Base-by-base conservation (phyloP, 2,888 invertebrate species). In the Hyppa rectilinea region DNA sequence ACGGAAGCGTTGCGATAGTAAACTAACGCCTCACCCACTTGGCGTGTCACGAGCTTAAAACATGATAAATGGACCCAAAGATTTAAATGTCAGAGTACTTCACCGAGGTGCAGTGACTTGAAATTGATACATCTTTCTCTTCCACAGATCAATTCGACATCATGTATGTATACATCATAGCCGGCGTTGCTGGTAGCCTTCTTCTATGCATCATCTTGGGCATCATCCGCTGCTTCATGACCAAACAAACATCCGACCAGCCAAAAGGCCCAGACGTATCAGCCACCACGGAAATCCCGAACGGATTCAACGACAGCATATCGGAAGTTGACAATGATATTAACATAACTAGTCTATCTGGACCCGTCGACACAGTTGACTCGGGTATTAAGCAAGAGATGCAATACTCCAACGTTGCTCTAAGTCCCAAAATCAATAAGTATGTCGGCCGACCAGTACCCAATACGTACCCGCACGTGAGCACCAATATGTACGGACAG, bases 281-380 rank as follows among this genome's bases (percentile, higher is more conserved):
- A 61, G 97, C 97, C 77, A 97, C 98, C 75, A 97, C 98, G 55
- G 97, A 98, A 82, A 96, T 98, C 71, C 97, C 98, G 20, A 97
- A 98, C 90, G 98, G 98, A 71, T 98, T 98, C 93, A 97, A 97
- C 84, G 98, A 98, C 94, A 98, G 98, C 92, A 98, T 98, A 93
- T 98, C 98, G 85, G 98, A 98, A 94, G 96, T 98, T 52, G 98
- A 98, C 92, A 97, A 97, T 56, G 98, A 98, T 87, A 97, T 98
- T 71, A 97, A 97, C 89, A 96, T 98, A 80, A 97, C 97, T 60
- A 97, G 97, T 43, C 89, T 96, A 40, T 97, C 97, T 4, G 96
- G 97, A 29, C 97, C 97, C 10, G 96, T 97, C 9, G 97, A 97
- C 75, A 90, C 94, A 2, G 94, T 95, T 29, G 94, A 96, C 81